Base-by-base conservation (phyloP, 2,888 invertebrate genomes). In the Lordiphosa fenestrarum region DNA sequence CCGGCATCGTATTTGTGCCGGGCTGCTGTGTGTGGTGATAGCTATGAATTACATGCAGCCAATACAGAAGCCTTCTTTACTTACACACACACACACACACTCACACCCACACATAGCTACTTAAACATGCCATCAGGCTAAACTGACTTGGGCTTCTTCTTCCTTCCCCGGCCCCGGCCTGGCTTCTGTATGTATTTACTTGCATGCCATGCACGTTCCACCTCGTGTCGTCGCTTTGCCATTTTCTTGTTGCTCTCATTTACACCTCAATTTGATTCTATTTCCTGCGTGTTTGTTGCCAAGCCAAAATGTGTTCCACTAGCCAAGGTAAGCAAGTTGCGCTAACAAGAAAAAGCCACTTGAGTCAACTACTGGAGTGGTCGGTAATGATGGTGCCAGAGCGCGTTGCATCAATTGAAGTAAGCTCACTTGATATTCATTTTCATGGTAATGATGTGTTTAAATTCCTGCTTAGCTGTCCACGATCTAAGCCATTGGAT, bases 251-350 rank as follows among this genome's bases (percentile, higher is more conserved):
- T 73, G 71, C 66, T 71, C 71, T 70, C 84, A 84, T 85, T 85
- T 85, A 81, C 84, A 82, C 81, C 81, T 85, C 81, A 84, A 85
- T 85, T 85, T 84, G 73, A 83, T 84, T 85, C 76, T 71, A 83
- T 85, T 83, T 81, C 73, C 85, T 69, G 61, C 50, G 51, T 60
- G 60, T 13, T 58, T 60, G 60, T 13, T 58, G 72, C 13, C 60
- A 49, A 54, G 63, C 50, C 64, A 51, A 55, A 68, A 61, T 59
- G 53, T 10, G 46, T 60, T 37, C 47, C 15, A 13, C 30, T 38
- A 9, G 21, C 10, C 25, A 50, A 47, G 64, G 38, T 66, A 39
- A 30, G 46, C 36, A 36, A 25, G 23, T 37, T n/a, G 5, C 19
- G 38, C 50, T 39, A 39, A 38, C 53, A 48, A 21, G 49, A 44